These are phyloP conservation scores for Lasioglossum leucozonium DNA, from an alignment of 2,888 invertebrate species.

Conservation along the genomic window DNA sequence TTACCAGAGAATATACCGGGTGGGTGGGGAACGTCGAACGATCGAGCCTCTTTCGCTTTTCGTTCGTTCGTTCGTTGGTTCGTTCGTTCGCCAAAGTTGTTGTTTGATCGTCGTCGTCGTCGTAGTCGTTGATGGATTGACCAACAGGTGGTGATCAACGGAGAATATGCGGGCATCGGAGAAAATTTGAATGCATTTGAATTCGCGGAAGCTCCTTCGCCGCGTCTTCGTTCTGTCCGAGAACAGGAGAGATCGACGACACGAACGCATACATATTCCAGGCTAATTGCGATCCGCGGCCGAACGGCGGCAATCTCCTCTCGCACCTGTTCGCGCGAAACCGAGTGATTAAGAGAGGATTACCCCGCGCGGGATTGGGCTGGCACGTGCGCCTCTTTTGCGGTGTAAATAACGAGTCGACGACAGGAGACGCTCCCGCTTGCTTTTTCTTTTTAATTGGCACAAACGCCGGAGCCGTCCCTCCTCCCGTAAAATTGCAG, in stretches of 20 bases:
- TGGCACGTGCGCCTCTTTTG: conserved; percentile 73
- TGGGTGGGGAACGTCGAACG: conserved; percentile 16
- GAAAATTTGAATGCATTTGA: conserved; percentile 9
- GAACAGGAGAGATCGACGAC: neutral
- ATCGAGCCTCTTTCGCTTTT: conserved; percentile 4
- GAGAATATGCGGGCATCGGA: neutral
- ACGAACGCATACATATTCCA: neutral
- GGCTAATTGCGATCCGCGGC: neutral
- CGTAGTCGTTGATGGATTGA: conserved; percentile 1
- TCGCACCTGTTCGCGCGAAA: conserved; percentile 67
- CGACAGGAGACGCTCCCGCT: conserved; percentile 54
- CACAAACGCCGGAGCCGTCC: conserved; percentile 68
- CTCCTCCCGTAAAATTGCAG: conserved; percentile 72
- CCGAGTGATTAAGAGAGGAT: conserved; percentile 62
- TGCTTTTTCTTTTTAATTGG: conserved; percentile 78
- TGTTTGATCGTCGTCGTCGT: neutral
- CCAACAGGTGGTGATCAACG: conserved; percentile 6
- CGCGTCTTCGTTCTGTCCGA: neutral
- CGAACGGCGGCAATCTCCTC: conserved; percentile 28
- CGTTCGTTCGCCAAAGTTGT: neutral
- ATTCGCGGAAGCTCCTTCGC: neutral
- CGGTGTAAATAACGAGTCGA: conserved; percentile 66
- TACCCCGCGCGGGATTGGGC: conserved; percentile 60
- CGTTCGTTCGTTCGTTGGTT: neutral
- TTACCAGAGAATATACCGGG: conserved; percentile 71